phyloP scores from a whole-genome alignment of 2,797 vertebrate genomes.

The Pagetopsis macropterus region DNA sequence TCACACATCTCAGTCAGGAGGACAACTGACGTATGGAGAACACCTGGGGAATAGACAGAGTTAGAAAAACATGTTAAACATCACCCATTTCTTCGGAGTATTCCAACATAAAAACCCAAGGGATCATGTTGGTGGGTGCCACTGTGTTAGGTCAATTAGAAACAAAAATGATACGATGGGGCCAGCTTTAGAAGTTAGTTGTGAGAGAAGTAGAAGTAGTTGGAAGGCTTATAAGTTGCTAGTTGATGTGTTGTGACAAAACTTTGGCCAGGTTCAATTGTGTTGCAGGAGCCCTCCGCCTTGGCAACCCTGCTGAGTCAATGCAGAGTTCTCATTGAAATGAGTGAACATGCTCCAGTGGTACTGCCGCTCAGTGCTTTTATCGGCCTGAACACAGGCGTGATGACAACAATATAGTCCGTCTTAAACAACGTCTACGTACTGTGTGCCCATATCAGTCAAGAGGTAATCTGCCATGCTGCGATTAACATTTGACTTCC shows the following conservation, averaged over 20 bases:
- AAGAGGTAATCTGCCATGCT: background rate
- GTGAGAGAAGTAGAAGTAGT: too few species aligned
- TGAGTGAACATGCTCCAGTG: background rate
- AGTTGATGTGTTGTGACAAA: background rate
- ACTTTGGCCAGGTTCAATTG: background rate
- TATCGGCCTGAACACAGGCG: background rate
- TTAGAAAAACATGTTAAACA: background rate
- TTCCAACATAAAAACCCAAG: background rate
- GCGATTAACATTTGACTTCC: background rate
- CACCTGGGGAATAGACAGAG: constrained; percentile 82
- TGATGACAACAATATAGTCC: background rate
- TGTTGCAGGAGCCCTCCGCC: background rate
- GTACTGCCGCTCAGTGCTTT: background rate
- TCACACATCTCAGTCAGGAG: constrained; percentile 99
- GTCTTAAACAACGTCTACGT: background rate
- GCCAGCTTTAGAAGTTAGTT: background rate
- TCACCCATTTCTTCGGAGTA: background rate
- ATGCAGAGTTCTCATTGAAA: background rate
- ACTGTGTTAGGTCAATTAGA: background rate
- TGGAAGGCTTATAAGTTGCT: background rate
- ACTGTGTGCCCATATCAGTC: background rate
- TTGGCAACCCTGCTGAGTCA: background rate
- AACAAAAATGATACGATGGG: too few species aligned
- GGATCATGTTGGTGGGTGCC: background rate
- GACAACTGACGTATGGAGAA: constrained; percentile 98